A percentile compares a stretch with the other conserved stretches of the same genome.
phyloP scores from a whole-genome alignment of 2,888 invertebrate species.

The Euphydryas editha region DNA sequence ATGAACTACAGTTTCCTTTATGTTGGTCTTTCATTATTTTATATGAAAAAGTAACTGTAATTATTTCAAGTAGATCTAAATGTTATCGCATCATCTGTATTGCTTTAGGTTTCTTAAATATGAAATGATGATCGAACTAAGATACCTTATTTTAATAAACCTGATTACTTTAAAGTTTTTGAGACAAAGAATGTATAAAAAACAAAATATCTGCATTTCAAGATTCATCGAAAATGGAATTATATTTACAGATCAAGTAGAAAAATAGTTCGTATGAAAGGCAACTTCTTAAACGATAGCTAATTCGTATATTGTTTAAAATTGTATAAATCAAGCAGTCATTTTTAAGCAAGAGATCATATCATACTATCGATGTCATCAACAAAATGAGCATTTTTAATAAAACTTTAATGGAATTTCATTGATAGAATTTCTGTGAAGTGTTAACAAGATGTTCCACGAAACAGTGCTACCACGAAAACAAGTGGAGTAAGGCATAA shows the following conservation, averaged over 20 bases:
- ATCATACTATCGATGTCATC: slow-evolving; percentile 54
- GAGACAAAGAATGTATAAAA: slow-evolving; percentile 25
- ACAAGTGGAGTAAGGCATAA: slow-evolving; percentile 20
- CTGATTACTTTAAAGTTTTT: slow-evolving; percentile 16
- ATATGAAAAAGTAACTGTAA: background rate
- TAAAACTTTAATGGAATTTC: slow-evolving; percentile 14
- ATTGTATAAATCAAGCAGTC: slow-evolving; percentile 60
- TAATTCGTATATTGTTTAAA: slow-evolving; percentile 54
- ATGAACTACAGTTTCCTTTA: background rate
- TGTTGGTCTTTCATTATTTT: background rate
- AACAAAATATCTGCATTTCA: slow-evolving; percentile 27
- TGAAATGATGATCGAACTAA: background rate
- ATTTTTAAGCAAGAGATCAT: slow-evolving; percentile 59
- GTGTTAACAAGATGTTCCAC: slow-evolving; percentile 30
- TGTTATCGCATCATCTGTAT: background rate
- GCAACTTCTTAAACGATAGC: slow-evolving; percentile 51
- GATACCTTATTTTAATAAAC: slow-evolving; percentile 23
- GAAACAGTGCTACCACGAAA: slow-evolving; percentile 38
- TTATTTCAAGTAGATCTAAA: background rate
- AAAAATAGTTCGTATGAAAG: slow-evolving; percentile 56
- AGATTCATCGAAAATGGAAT: slow-evolving; percentile 37
- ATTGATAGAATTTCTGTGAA: slow-evolving; percentile 20
- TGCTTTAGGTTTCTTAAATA: slow-evolving; percentile 1
- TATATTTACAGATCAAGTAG: slow-evolving; percentile 48
- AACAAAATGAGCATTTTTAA: slow-evolving; percentile 20